These are phyloP conservation scores for Danionella dracula DNA, from an alignment of 2,797 vertebrate genomes.

Conservation along the genomic window DNA sequence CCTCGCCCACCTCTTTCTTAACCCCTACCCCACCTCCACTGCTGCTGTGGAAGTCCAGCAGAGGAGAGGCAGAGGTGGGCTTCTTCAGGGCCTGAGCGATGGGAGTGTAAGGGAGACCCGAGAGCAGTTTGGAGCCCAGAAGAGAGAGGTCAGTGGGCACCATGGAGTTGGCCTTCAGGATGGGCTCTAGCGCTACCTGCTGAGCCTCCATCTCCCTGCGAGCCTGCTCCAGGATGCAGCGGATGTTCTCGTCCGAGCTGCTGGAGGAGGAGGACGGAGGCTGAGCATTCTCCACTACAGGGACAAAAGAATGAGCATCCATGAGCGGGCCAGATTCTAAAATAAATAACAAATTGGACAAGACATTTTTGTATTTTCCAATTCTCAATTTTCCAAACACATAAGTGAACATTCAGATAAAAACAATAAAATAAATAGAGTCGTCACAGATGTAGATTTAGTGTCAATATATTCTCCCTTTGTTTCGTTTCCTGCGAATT, in stretches of 20 bases:
- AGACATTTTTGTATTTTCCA: no score
- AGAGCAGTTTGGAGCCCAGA: constrained; percentile 76
- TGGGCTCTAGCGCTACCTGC: constrained; percentile 81
- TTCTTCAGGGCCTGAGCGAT: constrained; percentile 80
- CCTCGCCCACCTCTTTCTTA: constrained; percentile 76
- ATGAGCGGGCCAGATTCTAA: no score
- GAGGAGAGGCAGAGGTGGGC: constrained; percentile 56
- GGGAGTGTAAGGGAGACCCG: constrained; percentile 72
- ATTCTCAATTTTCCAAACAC: no score
- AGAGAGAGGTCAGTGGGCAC: constrained; percentile 75
- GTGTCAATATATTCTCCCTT: no score
- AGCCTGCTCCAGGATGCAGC: constrained; percentile 85
- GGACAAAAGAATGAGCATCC: constrained; percentile 17
- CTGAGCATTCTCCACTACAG: constrained; percentile 77
- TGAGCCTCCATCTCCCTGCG: constrained; percentile 88
- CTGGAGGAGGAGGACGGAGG: constrained; percentile 68
- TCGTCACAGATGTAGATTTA: no score
- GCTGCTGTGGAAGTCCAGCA: constrained; percentile 66
- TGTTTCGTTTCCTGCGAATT: no score
- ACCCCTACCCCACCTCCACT: constrained; percentile 61
- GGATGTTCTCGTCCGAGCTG: constrained; percentile 82
- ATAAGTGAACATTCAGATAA: no score
- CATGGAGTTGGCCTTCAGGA: constrained; percentile 74
- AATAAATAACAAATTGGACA: no score
- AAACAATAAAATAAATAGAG: no score